Conservation (phyloP, 1,140 invertebrate species). For the Hydropsyche tenuis region DNA sequence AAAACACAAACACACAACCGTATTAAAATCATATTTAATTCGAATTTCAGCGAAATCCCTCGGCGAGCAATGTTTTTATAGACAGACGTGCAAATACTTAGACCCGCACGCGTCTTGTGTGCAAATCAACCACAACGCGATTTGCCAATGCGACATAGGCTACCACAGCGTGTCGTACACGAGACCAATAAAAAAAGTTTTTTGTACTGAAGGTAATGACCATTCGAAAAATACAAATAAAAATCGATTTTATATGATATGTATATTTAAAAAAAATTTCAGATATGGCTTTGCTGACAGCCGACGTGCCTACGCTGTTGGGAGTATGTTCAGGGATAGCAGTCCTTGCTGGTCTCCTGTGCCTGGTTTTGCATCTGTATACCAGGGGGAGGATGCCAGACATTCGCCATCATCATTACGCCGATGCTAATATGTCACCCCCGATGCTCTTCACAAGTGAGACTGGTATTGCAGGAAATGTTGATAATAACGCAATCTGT, state of each 20-base stretch:
- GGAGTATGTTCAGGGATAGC: slow-evolving; percentile 82
- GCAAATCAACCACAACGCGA: slow-evolving; percentile 83
- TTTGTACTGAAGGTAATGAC: slow-evolving; percentile 79
- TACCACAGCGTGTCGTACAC: slow-evolving; percentile 78
- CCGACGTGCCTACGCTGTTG: slow-evolving; percentile 80
- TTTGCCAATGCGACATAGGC: slow-evolving; percentile 80
- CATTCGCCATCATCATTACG: slow-evolving; percentile 75
- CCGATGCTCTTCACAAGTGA: slow-evolving; percentile 83
- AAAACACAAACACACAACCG: no score
- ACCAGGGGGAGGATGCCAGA: slow-evolving; percentile 69
- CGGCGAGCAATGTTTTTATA: slow-evolving; percentile 85
- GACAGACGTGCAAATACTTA: slow-evolving; percentile 75
- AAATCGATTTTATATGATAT: background rate
- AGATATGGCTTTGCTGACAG: slow-evolving; percentile 82
- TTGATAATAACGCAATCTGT: no score
- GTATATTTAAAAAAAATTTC: slow-evolving; percentile 47
- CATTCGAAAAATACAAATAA: background rate
- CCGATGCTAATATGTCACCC: slow-evolving; percentile 80
- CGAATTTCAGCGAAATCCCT: slow-evolving; percentile 74
- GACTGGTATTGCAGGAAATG: slow-evolving; percentile 63
- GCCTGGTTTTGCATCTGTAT: slow-evolving; percentile 85
- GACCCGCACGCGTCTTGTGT: slow-evolving; percentile 81
- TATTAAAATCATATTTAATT: slow-evolving; percentile 44
- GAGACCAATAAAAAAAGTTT: slow-evolving; percentile 73
- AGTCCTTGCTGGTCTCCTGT: slow-evolving; percentile 81